These are phyloP conservation scores for Oryzias celebensis DNA, from an alignment of 2,113 vertebrate species.

Conservation along the genomic window DNA sequence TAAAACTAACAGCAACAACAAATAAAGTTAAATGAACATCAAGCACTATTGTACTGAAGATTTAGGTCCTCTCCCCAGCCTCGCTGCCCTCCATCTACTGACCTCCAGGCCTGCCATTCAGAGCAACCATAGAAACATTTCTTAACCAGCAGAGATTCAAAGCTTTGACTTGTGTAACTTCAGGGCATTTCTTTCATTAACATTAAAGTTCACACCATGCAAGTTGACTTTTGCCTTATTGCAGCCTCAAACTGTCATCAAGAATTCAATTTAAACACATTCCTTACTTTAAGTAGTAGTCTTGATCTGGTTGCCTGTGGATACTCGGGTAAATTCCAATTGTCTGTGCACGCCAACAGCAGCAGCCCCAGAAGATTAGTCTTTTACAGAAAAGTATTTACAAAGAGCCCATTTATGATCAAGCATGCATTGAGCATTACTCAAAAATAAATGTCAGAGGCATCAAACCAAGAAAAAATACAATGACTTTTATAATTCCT, in stretches of 20 bases:
- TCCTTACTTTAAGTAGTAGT: conserved; percentile 44
- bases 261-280: conserved; percentile 22
- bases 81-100: conserved; percentile 58
- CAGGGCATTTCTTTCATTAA: conserved; percentile 58
- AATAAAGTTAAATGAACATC: conserved; percentile 26
- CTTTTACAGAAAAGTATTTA: neutral
- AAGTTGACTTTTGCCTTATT: conserved; percentile 51
- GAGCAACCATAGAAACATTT: conserved; percentile 78
- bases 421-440: conserved; percentile 1
- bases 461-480: too few relatives aligned
- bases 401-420: too few relatives aligned
- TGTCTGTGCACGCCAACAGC: conserved; percentile 10
- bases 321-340: conserved; percentile 24
- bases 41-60: conserved; percentile 32
- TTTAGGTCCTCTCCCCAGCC: conserved; percentile 38
- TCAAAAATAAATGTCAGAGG: neutral
- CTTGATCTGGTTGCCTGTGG: conserved; percentile 15
- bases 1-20: conserved; percentile 4
- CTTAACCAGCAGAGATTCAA: conserved; percentile 64
- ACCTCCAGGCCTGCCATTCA: conserved; percentile 65
- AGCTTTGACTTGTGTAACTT: conserved; percentile 55
- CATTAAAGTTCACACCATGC: conserved; percentile 40
- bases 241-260: conserved; percentile 45
- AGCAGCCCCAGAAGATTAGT: conserved; percentile 5
- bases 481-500: too few relatives aligned